Percentiles rank a stretch among this genome's conserved stretches.
Evolutionary conservation across 2,113 vertebrate species (phyloP).

Genomic region (Myotis yumanensis): DNA sequence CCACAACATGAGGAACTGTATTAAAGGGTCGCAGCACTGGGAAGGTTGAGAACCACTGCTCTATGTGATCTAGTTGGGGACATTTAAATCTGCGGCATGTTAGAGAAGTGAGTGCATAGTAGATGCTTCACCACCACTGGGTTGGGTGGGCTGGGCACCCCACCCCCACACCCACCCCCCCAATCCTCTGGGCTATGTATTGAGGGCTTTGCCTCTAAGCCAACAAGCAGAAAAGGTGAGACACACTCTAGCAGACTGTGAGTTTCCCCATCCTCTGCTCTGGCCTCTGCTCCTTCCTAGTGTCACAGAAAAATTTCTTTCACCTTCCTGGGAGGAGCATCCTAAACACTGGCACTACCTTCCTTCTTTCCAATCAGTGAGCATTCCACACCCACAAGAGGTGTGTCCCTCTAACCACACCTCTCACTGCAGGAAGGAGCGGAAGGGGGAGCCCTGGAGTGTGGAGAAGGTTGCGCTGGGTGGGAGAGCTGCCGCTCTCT

Average conservation of each 20-base stretch:
- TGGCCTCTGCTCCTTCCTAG: background rate
- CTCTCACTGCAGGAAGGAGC: background rate
- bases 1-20: no score
- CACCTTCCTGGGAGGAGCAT: background rate
- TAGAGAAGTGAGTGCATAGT: no score
- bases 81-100: background rate
- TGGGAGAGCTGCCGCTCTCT: background rate
- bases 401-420: background rate
- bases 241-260: background rate
- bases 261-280: conserved; percentile 1
- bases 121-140: background rate
- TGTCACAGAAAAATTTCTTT: background rate
- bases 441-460: background rate
- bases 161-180: no score
- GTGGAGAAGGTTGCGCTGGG: background rate
- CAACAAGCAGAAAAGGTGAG: conserved; percentile 3
- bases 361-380: background rate
- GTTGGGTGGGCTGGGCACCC: background rate
- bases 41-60: no score
- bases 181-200: background rate
- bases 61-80: background rate
- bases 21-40: no score
- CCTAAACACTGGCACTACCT: background rate
- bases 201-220: background rate
- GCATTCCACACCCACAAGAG: background rate